Evolutionary conservation across 2,797 vertebrate species (phyloP).

Genomic region (Gymnodraco acuticeps): DNA sequence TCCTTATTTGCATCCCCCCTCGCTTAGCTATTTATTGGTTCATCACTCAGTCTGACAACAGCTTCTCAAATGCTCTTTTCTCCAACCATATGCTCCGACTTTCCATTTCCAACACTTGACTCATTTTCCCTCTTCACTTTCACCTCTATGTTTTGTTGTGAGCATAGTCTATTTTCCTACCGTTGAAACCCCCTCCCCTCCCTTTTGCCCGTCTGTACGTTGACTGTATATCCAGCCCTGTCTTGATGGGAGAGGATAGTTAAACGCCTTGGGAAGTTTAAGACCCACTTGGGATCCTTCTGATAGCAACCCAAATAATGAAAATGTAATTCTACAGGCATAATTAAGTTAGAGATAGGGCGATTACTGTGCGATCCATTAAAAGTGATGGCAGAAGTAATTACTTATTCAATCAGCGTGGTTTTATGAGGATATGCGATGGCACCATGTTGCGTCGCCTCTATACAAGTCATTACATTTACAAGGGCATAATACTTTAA

Average conservation of each 20-base stretch:
- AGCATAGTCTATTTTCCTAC: constrained; percentile 12
- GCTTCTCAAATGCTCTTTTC: background rate
- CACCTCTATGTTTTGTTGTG: constrained; percentile 25
- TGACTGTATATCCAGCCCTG: constrained; percentile 60
- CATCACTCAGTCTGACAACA: constrained; percentile 13
- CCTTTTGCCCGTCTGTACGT: constrained; percentile 30
- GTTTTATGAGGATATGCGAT: constrained; percentile 73
- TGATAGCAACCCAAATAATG: constrained; percentile 77
- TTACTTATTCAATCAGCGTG: constrained; percentile 83
- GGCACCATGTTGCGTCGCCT: constrained; percentile 65
- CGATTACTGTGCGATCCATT: constrained; percentile 80
- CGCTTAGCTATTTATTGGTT: background rate
- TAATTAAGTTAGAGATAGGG: constrained; percentile 83
- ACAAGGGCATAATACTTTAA: constrained; percentile 68
- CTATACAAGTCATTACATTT: constrained; percentile 75
- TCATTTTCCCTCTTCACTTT: constrained; percentile 23
- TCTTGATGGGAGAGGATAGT: constrained; percentile 70
- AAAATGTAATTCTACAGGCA: constrained; percentile 80
- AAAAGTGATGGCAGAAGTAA: constrained; percentile 83
- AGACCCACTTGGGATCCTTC: constrained; percentile 67
- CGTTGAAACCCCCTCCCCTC: background rate
- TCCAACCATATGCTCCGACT: constrained; percentile 35
- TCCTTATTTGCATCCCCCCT: constrained; percentile 4
- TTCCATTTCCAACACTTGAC: constrained; percentile 1
- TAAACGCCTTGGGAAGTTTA: constrained; percentile 76